Percentiles rank a stretch among this genome's conserved stretches.
Evolutionary conservation across 2,113 vertebrate genomes (phyloP).

Genomic region (Oceanodroma tethys): DNA sequence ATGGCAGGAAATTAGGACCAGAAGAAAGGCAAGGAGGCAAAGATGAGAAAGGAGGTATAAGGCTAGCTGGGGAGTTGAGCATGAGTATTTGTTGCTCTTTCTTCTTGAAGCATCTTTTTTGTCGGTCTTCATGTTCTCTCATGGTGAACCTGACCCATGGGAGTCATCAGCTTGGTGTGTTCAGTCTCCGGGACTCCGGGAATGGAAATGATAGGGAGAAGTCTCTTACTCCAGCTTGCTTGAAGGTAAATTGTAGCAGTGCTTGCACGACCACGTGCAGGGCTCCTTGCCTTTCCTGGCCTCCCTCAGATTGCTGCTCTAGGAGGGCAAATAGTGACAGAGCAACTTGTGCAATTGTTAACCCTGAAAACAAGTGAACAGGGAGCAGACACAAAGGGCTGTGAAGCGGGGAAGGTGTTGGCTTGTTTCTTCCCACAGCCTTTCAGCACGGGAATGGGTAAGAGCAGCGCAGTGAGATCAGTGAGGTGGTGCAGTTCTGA

Average conservation of each 20-base stretch:
- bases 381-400: neutral
- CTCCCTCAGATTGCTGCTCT: neutral
- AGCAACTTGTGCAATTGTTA: neutral
- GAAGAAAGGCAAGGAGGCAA: neutral
- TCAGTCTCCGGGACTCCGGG: neutral
- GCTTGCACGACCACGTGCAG: accelerated
- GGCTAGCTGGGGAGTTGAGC: neutral
- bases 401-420: neutral
- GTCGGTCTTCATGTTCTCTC: neutral
- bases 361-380: neutral
- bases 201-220: neutral
- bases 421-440: neutral
- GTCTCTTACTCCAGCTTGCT: neutral
- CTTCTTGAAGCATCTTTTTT: neutral
- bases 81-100: neutral
- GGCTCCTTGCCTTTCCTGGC: neutral
- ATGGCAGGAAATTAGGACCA: neutral
- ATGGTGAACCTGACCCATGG: neutral
- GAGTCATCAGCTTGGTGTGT: neutral
- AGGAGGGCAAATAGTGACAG: neutral
- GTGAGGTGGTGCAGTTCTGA: neutral
- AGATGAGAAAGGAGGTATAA: neutral
- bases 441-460: neutral
- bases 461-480: neutral
- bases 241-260: neutral